Evolutionary conservation across 2,797 vertebrate genomes (phyloP).

Genomic region (Trichosurus vulpecula): DNA sequence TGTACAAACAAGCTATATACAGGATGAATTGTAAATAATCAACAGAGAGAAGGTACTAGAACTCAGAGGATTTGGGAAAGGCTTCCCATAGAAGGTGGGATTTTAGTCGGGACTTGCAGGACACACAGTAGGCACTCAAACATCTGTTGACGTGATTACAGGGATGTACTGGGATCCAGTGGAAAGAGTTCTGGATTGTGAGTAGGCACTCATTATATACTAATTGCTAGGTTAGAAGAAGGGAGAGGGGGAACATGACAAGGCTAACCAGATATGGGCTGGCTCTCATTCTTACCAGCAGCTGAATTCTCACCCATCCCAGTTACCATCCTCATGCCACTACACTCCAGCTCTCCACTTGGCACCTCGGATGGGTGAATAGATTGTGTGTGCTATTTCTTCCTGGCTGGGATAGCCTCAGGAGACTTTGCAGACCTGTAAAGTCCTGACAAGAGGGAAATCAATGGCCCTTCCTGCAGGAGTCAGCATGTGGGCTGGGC

Average conservation of each 20-base stretch:
- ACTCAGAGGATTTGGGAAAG: not conserved
- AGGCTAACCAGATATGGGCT: not conserved
- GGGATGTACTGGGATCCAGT: not conserved
- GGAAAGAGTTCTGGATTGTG: not conserved
- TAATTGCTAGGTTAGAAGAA: not conserved
- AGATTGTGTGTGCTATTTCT: not conserved
- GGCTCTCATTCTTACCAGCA: not conserved
- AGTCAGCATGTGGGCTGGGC: not conserved
- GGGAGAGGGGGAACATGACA: not conserved
- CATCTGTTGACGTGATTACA: not conserved
- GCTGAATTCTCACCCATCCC: not conserved
- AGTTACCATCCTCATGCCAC: not conserved
- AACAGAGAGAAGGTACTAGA: not conserved
- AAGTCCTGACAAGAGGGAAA: not conserved
- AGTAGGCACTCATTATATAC: not conserved
- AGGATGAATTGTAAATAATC: not conserved
- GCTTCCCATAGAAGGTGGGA: not conserved
- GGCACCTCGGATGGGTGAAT: not conserved
- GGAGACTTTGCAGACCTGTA: not conserved
- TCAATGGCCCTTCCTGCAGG: not conserved
- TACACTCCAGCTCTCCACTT: not conserved
- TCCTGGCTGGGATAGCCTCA: not conserved
- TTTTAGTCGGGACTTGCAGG: not conserved
- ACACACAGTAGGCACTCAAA: not conserved
- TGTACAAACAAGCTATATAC: not conserved